Evolutionary conservation across 1,140 invertebrate species (phyloP).

Genomic region (Diorhabda sublineata): DNA sequence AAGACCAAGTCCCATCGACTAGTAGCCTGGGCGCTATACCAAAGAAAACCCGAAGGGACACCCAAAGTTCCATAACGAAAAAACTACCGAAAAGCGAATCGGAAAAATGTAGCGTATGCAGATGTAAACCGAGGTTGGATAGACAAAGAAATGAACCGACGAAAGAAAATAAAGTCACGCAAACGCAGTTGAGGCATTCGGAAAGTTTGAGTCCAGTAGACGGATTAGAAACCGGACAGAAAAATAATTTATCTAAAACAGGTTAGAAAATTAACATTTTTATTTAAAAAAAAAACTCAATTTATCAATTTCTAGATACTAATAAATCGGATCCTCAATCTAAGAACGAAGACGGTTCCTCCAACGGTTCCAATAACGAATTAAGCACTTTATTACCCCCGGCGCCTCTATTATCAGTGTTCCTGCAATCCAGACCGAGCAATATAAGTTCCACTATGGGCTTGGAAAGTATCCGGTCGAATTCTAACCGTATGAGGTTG

Average conservation of each 20-base stretch:
- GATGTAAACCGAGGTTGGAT: slow-evolving; percentile 11
- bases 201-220: slow-evolving; percentile 35
- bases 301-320: slow-evolving; percentile 11
- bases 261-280: too few species aligned
- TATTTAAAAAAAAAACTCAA: too few species aligned
- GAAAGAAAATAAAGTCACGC: slow-evolving; percentile 43
- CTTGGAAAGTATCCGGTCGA: not conserved
- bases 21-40: slow-evolving; percentile 68
- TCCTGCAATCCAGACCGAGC: slow-evolving; percentile 56
- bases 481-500: slow-evolving; percentile 16
- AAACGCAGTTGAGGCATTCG: slow-evolving; percentile 34
- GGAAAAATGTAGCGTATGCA: slow-evolving; percentile 37
- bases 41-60: slow-evolving; percentile 53
- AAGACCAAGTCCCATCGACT: slow-evolving; percentile 39
- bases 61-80: slow-evolving; percentile 22
- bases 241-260: too few species aligned
- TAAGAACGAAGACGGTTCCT: slow-evolving; percentile 44
- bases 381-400: slow-evolving; percentile 55
- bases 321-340: slow-evolving; percentile 11
- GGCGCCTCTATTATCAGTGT: slow-evolving; percentile 59
- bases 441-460: slow-evolving; percentile 3
- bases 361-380: slow-evolving; percentile 61
- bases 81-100: slow-evolving; percentile 44
- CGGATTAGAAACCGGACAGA: slow-evolving; percentile 38
- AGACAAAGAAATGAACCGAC: slow-evolving; percentile 32